Base-by-base conservation (phyloP, 2,113 vertebrate species). In the Rhabdomys dilectus region DNA sequence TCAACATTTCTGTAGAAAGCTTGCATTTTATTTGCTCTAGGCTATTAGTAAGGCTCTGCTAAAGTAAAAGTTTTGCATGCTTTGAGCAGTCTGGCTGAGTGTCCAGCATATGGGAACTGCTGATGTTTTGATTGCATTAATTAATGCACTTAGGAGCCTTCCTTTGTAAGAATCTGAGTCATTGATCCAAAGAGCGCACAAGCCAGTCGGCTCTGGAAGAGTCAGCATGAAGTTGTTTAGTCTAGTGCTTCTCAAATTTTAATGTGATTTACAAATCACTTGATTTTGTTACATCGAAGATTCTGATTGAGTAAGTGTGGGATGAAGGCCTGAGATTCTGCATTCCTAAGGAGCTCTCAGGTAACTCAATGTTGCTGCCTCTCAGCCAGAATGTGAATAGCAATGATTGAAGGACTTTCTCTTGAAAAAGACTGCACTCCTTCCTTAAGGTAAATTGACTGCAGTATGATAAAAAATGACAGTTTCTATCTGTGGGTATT, bases 311-410 rank as follows among this genome's bases (percentile, higher is more conserved):
- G 9, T n/a, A 86, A 72, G 15, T 91, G 45, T 77, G 26, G 1
- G 4, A 8, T 3, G 31, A 42, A 73, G 60, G 22, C 45, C 76
- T 31, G n/a, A 75, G n/a, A 73, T 3, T 86, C 73, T 87, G 72
- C 16, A 85, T 90, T 93, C 82, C 93, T 92, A 84, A 70, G 45
- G 36, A 88, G 4, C 45, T 94, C 76, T 94, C 48, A 29, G 48
- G 1, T 75, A 24, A 75, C 45, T 26, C 70, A 68, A 0, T 10
- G 13, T 78, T 34, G 15, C 10, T 3, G 48, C 66, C 42, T 51
- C 13, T n/a, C 19, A 95, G 48, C 0, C 3, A 68, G 77, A 73
- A 66, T 70, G 90, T 88, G 29, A 64, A 88, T 12, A 77, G 51
- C 8, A 26, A 84, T 80, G 56, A 5, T 36, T 93, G 36, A 73